Percentiles rank a stretch among this genome's conserved stretches.
Evolutionary conservation across 2,113 vertebrate species (phyloP).

Genomic region (Poecilia latipinna): DNA sequence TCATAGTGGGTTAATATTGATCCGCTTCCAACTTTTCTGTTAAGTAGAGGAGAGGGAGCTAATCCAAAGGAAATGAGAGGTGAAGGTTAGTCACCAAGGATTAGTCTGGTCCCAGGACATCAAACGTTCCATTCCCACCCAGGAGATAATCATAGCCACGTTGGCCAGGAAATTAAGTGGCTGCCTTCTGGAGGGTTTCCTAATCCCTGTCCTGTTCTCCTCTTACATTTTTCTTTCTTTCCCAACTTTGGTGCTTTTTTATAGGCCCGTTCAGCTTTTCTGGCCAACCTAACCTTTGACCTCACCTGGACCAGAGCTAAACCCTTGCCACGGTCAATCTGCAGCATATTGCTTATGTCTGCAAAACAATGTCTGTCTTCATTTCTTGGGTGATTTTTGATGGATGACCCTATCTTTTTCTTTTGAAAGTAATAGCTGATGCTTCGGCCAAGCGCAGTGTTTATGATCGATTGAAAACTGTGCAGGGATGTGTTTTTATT

Average conservation of each 20-base stretch:
- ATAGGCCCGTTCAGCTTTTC: slow-evolving; percentile 19
- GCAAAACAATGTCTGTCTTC: slow-evolving; percentile 45
- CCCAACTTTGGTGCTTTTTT: slow-evolving; percentile 41
- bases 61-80: slow-evolving; percentile 77
- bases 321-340: slow-evolving; percentile 13
- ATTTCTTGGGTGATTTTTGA: slow-evolving; percentile 35
- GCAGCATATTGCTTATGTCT: slow-evolving; percentile 45
- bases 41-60: slow-evolving; percentile 71
- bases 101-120: slow-evolving; percentile 76
- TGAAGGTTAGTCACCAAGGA: slow-evolving; percentile 75
- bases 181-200: slow-evolving; percentile 63
- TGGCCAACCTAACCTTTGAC: slow-evolving; percentile 9
- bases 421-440: slow-evolving; percentile 41
- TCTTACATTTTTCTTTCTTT: slow-evolving; percentile 63
- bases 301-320: slow-evolving; percentile 40
- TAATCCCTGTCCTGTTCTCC: slow-evolving; percentile 66
- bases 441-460: slow-evolving; percentile 9
- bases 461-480: too few relatives aligned
- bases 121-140: slow-evolving; percentile 73
- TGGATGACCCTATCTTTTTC: slow-evolving; percentile 34
- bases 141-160: slow-evolving; percentile 77
- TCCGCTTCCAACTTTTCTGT: slow-evolving; percentile 58
- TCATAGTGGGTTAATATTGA: slow-evolving; percentile 37
- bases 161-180: slow-evolving; percentile 78
- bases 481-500: too few relatives aligned